These are phyloP conservation scores for Hypotaenidia philippensis DNA, from an alignment of 2,797 vertebrate species.

Conservation along the genomic window DNA sequence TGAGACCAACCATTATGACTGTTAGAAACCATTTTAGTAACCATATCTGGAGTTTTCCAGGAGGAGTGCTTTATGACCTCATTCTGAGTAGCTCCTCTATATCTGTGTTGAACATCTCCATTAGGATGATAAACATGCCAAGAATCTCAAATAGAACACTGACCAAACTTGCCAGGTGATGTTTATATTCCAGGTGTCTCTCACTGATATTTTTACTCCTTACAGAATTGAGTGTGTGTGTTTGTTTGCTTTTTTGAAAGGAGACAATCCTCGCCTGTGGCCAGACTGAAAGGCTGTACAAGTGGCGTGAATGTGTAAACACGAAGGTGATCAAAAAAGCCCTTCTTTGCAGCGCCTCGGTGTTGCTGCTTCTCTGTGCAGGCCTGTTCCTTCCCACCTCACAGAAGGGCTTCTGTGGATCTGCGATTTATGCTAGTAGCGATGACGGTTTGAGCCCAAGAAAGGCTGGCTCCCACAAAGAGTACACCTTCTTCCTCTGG, in stretches of 20 bases:
- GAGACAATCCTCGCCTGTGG: not conserved
- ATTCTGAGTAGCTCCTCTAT: not conserved
- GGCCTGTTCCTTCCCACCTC: not conserved
- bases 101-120: not conserved
- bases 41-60: not conserved
- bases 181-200: not conserved
- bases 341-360: not conserved
- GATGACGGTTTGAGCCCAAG: not conserved
- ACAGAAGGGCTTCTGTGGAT: not conserved
- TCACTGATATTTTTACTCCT: not conserved
- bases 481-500: not conserved
- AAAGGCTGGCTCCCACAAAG: not conserved
- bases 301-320: not conserved
- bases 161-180: not conserved
- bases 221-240: not conserved
- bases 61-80: not conserved
- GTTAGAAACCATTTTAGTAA: not conserved
- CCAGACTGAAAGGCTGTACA: not conserved
- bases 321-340: not conserved
- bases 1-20: not conserved
- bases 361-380: not conserved
- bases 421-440: not conserved
- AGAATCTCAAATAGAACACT: not conserved
- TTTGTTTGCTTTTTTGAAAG: constrained; percentile 8
- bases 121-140: not conserved